phyloP scores from a whole-genome alignment of 2,888 invertebrate genomes.

The Coronaproctus castanopsis region DNA sequence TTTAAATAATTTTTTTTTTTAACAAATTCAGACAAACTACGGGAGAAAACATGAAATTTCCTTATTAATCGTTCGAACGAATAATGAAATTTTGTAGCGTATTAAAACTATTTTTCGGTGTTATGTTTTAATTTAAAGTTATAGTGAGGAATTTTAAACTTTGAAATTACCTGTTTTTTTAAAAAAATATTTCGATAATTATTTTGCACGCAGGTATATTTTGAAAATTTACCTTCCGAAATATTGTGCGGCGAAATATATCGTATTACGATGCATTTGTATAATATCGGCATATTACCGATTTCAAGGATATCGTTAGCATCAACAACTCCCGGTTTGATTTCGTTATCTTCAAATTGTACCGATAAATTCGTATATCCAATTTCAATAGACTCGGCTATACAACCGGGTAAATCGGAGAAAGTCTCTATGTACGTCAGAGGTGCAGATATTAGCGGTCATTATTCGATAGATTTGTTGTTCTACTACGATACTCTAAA shows the following conservation, averaged over 20 bases:
- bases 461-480: constrained; percentile 41
- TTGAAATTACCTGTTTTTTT: too few relatives aligned
- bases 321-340: constrained; percentile 46
- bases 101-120: too few relatives aligned
- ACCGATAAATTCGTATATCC: constrained; percentile 17
- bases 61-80: too few relatives aligned
- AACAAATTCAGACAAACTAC: too few relatives aligned
- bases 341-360: constrained; percentile 30
- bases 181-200: too few relatives aligned
- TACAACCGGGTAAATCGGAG: constrained; percentile 33
- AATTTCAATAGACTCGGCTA: constrained; percentile 21
- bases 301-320: constrained; percentile 42
- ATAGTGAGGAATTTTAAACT: too few relatives aligned
- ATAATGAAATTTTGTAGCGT: too few relatives aligned
- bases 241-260: constrained; percentile 55
- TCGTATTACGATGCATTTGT: constrained; percentile 41
- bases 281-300: constrained; percentile 45
- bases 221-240: constrained; percentile 42
- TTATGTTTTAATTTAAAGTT: too few relatives aligned
- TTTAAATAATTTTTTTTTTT: too few relatives aligned
- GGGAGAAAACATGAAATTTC: too few relatives aligned
- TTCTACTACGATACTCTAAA: constrained; percentile 47
- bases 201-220: constrained; percentile 53
- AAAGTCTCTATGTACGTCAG: constrained; percentile 42
- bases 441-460: constrained; percentile 43